These are phyloP conservation scores for Chionomys nivalis DNA, from an alignment of 2,113 vertebrate genomes.

Conservation along the genomic window DNA sequence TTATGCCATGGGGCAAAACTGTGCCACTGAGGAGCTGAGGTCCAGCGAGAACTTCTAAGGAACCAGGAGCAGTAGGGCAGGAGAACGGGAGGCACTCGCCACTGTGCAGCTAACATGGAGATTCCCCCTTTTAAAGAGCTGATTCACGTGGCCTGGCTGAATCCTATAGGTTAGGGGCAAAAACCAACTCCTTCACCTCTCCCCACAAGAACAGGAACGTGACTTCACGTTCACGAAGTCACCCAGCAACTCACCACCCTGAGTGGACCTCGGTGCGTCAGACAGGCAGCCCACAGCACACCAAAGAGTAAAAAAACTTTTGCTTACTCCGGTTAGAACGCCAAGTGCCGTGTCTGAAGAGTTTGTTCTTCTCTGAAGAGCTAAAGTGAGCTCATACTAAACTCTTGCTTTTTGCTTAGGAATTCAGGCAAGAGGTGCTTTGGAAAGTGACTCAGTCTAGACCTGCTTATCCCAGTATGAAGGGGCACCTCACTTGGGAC, in stretches of 20 bases:
- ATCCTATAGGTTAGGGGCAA: background rate
- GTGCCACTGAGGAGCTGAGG: background rate
- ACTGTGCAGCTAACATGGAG: background rate
- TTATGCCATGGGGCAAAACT: background rate
- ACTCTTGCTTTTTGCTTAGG: background rate
- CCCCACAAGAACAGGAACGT: background rate
- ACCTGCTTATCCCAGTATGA: background rate
- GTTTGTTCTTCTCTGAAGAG: background rate
- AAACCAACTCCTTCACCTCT: background rate
- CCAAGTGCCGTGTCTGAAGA: background rate
- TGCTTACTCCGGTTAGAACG: background rate
- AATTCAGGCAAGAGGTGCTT: slow-evolving; percentile 14
- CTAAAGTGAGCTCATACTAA: background rate
- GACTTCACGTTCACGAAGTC: background rate
- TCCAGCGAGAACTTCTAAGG: background rate
- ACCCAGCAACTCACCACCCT: accelerated
- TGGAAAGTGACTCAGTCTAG: background rate
- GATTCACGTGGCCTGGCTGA: background rate
- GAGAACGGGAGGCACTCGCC: background rate
- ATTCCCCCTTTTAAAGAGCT: background rate
- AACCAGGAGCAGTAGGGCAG: background rate
- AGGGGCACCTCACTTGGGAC: background rate
- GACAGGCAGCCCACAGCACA: background rate
- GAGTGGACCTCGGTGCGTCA: accelerated
- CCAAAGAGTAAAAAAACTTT: background rate